These are phyloP conservation scores for Redunca redunca DNA, from an alignment of 2,113 vertebrate species.

Conservation along the genomic window DNA sequence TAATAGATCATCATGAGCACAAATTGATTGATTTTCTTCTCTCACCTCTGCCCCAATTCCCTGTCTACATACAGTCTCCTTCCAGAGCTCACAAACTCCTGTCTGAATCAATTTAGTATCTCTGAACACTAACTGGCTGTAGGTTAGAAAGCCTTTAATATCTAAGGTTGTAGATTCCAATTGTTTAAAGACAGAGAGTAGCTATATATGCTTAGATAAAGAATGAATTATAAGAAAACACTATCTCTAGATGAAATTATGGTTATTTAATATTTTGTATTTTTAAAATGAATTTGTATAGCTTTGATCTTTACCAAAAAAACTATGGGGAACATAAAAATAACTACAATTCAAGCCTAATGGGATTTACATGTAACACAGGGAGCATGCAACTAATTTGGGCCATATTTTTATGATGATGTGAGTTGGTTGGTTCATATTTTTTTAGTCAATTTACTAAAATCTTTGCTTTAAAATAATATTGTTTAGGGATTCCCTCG, in stretches of 20 bases:
- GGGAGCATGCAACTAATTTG: neutral
- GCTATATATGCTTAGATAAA: neutral
- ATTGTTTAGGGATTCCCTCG: neutral
- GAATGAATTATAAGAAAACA: neutral
- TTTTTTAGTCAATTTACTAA: neutral
- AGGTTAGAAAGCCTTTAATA: neutral
- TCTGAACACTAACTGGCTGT: neutral
- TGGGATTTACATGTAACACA: neutral
- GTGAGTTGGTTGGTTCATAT: neutral
- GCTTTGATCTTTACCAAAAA: neutral
- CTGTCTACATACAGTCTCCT: neutral
- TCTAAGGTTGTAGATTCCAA: neutral
- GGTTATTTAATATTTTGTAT: neutral
- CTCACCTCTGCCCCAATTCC: neutral
- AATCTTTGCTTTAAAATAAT: neutral
- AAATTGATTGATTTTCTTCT: neutral
- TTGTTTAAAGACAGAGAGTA: neutral
- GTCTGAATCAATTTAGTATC: neutral
- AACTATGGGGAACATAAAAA: neutral
- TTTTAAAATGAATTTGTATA: neutral
- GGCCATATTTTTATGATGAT: neutral
- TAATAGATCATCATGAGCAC: neutral
- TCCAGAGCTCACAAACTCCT: neutral
- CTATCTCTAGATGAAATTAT: neutral
- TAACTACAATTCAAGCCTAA: neutral